Evolutionary conservation across 2,113 vertebrate genomes (phyloP).

Genomic region (Equus quagga): DNA sequence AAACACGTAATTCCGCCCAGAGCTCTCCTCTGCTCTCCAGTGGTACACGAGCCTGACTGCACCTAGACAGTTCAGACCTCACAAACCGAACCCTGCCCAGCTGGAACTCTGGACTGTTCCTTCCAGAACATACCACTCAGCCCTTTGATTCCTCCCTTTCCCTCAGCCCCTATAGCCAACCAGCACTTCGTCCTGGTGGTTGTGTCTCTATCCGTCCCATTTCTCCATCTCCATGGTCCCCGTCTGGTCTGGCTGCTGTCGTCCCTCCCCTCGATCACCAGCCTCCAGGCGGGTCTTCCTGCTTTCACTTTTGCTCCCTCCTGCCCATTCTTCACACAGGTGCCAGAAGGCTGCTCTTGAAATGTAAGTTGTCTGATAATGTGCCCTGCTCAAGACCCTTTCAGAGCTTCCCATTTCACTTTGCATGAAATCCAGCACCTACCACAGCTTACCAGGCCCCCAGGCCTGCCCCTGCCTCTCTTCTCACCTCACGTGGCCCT

Average conservation of each 20-base stretch:
- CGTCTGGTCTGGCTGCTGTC: neutral
- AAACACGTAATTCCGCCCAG: neutral
- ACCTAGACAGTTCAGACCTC: neutral
- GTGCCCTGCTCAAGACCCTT: neutral
- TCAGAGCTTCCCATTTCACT: neutral
- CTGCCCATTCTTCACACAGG: neutral
- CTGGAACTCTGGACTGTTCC: neutral
- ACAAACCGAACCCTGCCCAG: neutral
- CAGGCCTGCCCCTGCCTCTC: neutral
- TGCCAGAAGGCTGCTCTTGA: neutral
- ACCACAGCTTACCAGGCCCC: neutral
- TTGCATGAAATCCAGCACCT: neutral
- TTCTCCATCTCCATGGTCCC: neutral
- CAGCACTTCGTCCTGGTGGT: neutral
- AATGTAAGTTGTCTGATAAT: neutral
- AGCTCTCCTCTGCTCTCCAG: neutral
- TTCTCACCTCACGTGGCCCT: neutral
- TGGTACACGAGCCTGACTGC: neutral
- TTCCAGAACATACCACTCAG: neutral
- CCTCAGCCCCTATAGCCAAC: neutral
- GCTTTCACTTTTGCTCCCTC: neutral
- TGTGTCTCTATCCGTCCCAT: neutral
- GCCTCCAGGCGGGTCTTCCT: neutral
- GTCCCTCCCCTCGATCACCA: neutral
- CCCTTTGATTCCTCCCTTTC: neutral